Base-by-base conservation (phyloP, 2,113 vertebrate species). In the Neogobius melanostomus region DNA sequence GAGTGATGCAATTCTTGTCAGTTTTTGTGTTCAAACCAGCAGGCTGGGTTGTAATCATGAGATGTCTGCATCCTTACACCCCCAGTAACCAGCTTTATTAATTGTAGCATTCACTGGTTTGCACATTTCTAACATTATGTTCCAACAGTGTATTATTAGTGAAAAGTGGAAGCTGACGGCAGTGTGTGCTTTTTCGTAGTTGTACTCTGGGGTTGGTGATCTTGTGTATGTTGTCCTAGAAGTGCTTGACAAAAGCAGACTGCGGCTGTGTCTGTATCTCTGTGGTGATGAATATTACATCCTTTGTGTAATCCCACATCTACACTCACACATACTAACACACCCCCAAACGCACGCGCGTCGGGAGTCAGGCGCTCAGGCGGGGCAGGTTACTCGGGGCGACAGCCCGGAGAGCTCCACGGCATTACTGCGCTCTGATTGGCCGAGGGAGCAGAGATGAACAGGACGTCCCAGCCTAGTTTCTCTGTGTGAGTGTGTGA, bases 381-480 rank as follows among this genome's bases (percentile, higher is more conserved):
- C 10, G 42, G 66, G 69, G 73, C 67, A 70, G 74, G 79, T 82
- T 84, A 81, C 81, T 74, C 50, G 8, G 79, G 79, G 82, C 75
- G 80, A 83, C 82, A 79, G 84, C 87, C 84, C 66, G 68, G 69
- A 87, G 80, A 82, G 74, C 76, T 73, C 73, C 71, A 74, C 77
- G 72, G 75, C 76, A 68, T 69, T 70, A 53, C 82, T 76, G 73
- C 49, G 82, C 78, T 43, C 28, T 80, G 81, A 91, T 91, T 88
- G 87, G 86, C 75, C 82, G 66, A 83, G 74, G 73, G 82, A 56
- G 68, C 71, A 76, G 75, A 78, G 84, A 77, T 69, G 85, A 87
- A 90, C 90, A 85, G 80, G 79, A 89, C 83, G 74, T 86, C 85
- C 83, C 81, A 85, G 84, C 85, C 85, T 89, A 85, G 82, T 89